Percentiles rank a stretch among this genome's conserved stretches.
phyloP scores from a whole-genome alignment of 2,888 invertebrate genomes.

The Mayetiola destructor region DNA sequence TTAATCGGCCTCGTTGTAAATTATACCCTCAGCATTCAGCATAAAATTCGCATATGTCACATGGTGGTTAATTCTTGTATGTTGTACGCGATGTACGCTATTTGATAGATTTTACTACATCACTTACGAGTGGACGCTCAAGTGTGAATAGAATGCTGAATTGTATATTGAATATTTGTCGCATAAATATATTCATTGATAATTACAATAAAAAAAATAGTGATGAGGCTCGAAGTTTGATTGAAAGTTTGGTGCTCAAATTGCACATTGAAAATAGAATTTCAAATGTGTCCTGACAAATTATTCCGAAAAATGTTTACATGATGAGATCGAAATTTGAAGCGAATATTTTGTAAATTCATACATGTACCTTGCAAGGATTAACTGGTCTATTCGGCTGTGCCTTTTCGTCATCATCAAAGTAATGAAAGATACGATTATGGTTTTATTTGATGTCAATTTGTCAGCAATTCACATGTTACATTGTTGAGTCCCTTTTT shows the following conservation, averaged over 20 bases:
- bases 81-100: background rate
- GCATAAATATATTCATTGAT: background rate
- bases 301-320: no score
- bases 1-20: slow-evolving; percentile 11
- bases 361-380: no score
- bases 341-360: background rate
- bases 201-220: background rate
- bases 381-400: background rate
- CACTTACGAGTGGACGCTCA: background rate
- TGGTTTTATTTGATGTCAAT: background rate
- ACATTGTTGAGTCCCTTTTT: no score
- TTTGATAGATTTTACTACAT: background rate
- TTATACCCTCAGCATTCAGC: slow-evolving; percentile 8
- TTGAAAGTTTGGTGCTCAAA: background rate
- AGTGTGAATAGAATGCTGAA: background rate
- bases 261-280: background rate
- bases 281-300: background rate
- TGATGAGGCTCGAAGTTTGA: slow-evolving; percentile 4
- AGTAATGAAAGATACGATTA: background rate
- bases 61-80: slow-evolving; percentile 8
- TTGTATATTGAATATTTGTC: slow-evolving; percentile 10
- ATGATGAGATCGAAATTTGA: no score
- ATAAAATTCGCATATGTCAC: slow-evolving; percentile 9
- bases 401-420: background rate
- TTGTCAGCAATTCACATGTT: background rate